Evolutionary conservation across 2,888 invertebrate genomes (phyloP).

Genomic region (Idaea dimidiata): DNA sequence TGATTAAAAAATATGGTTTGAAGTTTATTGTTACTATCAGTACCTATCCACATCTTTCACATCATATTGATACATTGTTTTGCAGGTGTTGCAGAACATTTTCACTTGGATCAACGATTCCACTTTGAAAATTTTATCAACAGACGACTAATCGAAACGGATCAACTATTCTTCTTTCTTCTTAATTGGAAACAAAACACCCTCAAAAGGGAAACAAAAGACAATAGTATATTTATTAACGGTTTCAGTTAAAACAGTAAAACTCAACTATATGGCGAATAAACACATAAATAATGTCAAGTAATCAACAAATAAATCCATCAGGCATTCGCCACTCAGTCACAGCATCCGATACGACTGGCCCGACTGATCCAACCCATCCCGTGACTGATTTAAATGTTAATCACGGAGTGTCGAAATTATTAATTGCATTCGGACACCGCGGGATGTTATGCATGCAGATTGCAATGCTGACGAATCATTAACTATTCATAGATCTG

Average conservation of each 20-base stretch:
- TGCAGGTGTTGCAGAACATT: too few relatives aligned
- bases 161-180: too few relatives aligned
- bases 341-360: slow-evolving; percentile 21
- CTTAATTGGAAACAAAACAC: too few relatives aligned
- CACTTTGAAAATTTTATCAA: too few relatives aligned
- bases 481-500: slow-evolving; percentile 74
- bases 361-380: slow-evolving; percentile 42
- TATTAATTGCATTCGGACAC: slow-evolving; percentile 73
- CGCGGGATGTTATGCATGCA: slow-evolving; percentile 71
- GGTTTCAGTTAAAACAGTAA: not conserved
- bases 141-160: too few relatives aligned
- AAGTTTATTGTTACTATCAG: too few relatives aligned
- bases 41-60: too few relatives aligned
- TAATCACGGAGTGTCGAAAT: slow-evolving; percentile 77
- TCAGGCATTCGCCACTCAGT: slow-evolving; percentile 25
- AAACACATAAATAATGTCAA: slow-evolving; percentile 6
- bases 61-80: too few relatives aligned
- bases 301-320: slow-evolving; percentile 28
- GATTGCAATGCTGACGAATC: slow-evolving; percentile 77
- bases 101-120: too few relatives aligned
- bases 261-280: not conserved
- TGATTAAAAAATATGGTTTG: too few relatives aligned
- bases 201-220: not conserved
- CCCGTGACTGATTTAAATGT: slow-evolving; percentile 68
- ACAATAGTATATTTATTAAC: not conserved